These are phyloP conservation scores for Fragum sueziense DNA, from an alignment of 2,888 invertebrate species.

Conservation along the genomic window DNA sequence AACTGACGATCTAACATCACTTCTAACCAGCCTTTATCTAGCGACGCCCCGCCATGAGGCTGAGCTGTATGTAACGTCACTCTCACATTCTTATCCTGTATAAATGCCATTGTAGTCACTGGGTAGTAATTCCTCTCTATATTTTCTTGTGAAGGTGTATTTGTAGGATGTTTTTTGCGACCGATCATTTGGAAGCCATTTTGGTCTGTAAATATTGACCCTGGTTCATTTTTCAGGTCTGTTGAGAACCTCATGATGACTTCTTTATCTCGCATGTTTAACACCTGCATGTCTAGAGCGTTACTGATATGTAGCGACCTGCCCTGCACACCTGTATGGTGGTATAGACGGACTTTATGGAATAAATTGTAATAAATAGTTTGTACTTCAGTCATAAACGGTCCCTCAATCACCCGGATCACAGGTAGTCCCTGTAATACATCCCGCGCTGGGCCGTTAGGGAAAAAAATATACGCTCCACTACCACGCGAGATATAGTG, in stretches of 20 bases:
- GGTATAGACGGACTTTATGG: slow-evolving; percentile 69
- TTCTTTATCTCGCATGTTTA: slow-evolving; percentile 74
- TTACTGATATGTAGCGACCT: slow-evolving; percentile 70
- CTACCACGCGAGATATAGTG: slow-evolving; percentile 89
- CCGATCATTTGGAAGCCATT: slow-evolving; percentile 79
- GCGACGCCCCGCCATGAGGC: slow-evolving; percentile 78
- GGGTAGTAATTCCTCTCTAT: slow-evolving; percentile 81
- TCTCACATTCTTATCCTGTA: slow-evolving; percentile 74
- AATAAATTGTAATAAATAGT: slow-evolving; percentile 85
- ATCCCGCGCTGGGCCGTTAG: slow-evolving; percentile 71
- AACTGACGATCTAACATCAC: slow-evolving; percentile 80
- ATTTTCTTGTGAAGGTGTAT: slow-evolving; percentile 63
- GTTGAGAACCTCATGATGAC: slow-evolving; percentile 77
- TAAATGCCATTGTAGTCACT: slow-evolving; percentile 74
- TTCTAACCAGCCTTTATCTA: slow-evolving; percentile 76
- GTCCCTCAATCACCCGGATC: slow-evolving; percentile 93
- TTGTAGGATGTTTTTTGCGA: slow-evolving; percentile 62
- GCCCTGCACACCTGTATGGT: slow-evolving; percentile 67
- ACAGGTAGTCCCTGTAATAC: slow-evolving; percentile 81
- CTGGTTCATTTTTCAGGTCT: slow-evolving; percentile 64
- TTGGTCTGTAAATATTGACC: slow-evolving; percentile 78
- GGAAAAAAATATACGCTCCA: slow-evolving; percentile 81
- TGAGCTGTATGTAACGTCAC: slow-evolving; percentile 78
- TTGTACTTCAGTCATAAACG: slow-evolving; percentile 91
- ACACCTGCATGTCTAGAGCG: slow-evolving; percentile 66